phyloP scores from a whole-genome alignment of 64 coral and sea anemone genomes.

The Montipora foliosa region DNA sequence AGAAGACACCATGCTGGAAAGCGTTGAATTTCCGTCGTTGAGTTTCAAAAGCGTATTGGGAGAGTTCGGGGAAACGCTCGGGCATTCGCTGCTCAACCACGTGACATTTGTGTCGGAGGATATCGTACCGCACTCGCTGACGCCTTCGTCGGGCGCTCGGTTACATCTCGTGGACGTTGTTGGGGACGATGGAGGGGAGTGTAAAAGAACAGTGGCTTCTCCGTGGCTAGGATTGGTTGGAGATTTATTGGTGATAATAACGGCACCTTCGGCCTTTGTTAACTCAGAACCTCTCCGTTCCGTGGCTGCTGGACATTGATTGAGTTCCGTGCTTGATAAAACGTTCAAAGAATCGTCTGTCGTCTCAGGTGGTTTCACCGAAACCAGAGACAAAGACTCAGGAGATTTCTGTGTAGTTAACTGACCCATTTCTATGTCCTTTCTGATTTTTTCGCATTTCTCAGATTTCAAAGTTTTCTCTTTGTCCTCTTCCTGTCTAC shows the following conservation, averaged over 20 bases:
- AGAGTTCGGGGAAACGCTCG: conserved; percentile 51
- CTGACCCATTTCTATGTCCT: conserved; percentile 29
- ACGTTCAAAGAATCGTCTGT: conserved; percentile 4
- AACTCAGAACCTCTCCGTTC: conserved; percentile 63
- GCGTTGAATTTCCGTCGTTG: conserved; percentile 85
- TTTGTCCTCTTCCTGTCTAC: conserved; percentile 55
- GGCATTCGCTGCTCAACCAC: conserved; percentile 86
- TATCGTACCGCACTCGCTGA: conserved; percentile 87
- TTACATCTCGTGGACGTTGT: conserved; percentile 32
- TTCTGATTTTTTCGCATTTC: not conserved
- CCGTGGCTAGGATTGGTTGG: conserved; percentile 55
- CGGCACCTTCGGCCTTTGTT: conserved; percentile 79
- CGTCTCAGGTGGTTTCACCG: not conserved
- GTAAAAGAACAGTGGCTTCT: conserved; percentile 75
- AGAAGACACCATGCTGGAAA: conserved; percentile 83
- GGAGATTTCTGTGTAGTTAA: conserved; percentile 32
- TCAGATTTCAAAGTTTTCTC: not conserved
- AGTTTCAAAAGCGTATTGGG: conserved; percentile 68
- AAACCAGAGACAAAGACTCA: not conserved
- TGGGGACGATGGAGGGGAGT: conserved; percentile 80
- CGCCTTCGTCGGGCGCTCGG: conserved; percentile 67
- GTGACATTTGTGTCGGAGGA: conserved; percentile 92
- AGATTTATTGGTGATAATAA: conserved; percentile 81
- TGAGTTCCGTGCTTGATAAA: not conserved
- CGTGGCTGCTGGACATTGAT: not conserved